Percentiles rank a stretch among this genome's conserved stretches.
phyloP scores from a whole-genome alignment of 2,113 vertebrate genomes.

The Marmota flaviventris region DNA sequence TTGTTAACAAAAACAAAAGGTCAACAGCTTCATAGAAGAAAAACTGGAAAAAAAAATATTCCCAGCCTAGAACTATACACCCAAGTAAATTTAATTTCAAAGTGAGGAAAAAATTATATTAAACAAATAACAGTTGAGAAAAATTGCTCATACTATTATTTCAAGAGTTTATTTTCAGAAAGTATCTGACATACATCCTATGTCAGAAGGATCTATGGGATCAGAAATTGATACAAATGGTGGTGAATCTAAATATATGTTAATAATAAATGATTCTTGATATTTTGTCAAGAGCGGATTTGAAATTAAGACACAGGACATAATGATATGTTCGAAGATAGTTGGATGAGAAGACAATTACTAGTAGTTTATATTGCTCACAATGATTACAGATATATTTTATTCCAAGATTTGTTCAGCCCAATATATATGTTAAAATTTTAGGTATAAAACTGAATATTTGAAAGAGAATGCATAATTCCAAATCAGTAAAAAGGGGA shows the following conservation, averaged over 20 bases:
- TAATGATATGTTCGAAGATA: background rate
- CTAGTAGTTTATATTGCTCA: background rate
- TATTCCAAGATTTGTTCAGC: background rate
- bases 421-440: background rate
- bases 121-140: slow-evolving; percentile 5
- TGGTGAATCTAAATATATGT: background rate
- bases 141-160: background rate
- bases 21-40: background rate
- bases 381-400: background rate
- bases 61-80: background rate
- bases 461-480: background rate
- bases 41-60: background rate
- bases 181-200: background rate
- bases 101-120: background rate
- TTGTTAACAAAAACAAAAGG: background rate
- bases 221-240: background rate
- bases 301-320: background rate
- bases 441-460: background rate
- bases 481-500: background rate
- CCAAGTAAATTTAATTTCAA: background rate
- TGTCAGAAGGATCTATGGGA: background rate
- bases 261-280: background rate
- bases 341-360: background rate
- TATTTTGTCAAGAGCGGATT: background rate
- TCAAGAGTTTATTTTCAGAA: background rate